Evolutionary conservation across 1,140 invertebrate genomes (phyloP), one percentile per base, ranked within the genome.

Genomic region (Nebria ingens): DNA sequence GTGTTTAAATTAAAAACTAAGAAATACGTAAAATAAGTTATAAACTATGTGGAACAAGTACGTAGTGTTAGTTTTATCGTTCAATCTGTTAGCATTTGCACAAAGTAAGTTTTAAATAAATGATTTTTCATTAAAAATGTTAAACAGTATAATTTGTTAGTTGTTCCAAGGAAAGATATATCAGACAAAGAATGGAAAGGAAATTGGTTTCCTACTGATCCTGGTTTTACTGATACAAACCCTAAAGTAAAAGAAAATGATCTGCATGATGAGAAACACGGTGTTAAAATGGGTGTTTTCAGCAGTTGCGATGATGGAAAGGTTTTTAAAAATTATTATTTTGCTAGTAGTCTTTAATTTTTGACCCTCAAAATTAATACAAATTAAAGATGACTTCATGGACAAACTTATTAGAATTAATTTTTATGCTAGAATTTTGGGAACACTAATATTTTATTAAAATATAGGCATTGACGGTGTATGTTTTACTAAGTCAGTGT

Each of bases 221-320:
- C 72, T n/a, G 59, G 53, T 6, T 59, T 61, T 53, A 40, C 57
- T 53, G 64, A 65, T 52, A 19, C 51, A 3, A 67, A 64, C 56
- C 58, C 58, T 19, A 13, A 15, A 21, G 20, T 63, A 12, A 58
- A 50, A 57, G 19, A 52, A 59, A n/a, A 29, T 56, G 57, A 66
- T 61, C 55, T 65, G 19, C 53, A 63, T 54, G 69, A 72, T 64
- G 55, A 64, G 53, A 68, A 75, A 56, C 69, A 73, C 59, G 70
- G 75, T 19, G 69, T 82, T 38, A 65, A 68, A 62, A 85, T 85
- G 82, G 82, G 82, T 1, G 61, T 76, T 23, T 55, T 65, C 21
- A 68, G 72, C 55, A 25, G 59, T 2, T 90, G 87, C 68, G 87
- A 90, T 67, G 79, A 87, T 73, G 86, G 76, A 54, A 77, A 82